Evolutionary conservation across 2,797 vertebrate species (phyloP), one percentile per base, ranked within the genome.

Genomic region (Microhierax caerulescens): DNA sequence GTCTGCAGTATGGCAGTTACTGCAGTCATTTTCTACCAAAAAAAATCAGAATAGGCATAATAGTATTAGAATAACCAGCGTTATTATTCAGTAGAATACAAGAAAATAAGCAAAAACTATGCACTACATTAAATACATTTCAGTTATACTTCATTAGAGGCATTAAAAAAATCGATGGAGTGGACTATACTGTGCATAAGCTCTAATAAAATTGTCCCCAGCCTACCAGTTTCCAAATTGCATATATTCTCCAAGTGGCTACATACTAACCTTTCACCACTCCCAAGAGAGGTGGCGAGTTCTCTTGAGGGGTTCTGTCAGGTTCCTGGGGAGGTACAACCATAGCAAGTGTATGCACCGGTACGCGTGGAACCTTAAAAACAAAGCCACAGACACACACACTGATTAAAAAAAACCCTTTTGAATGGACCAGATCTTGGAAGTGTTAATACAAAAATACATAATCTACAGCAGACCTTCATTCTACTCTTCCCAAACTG

Each of bases 271-370:
- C 99, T 99, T 99, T 99, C 91, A 98, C 99, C 93, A 99, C 98
- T 97, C 99, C 98, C 68, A 99, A 98, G 92, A 99, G 98, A 89
- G 99, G 98, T 41, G 99, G 98, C 43, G 98, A 97, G 82, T 98
- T 99, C 97, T 99, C 99, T 97, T 99, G 99, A 83, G 99, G 99
- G 93, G 99, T 98, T 96, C 99, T 98, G 98, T 99, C 99, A 73
- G 99, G 99, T 98, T 99, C 99, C 97, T 99, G 99, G 93, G 99
- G 99, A 97, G 99, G 99, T 92, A 99, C 99, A 97, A 99, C 99
- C 99, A 99, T 99, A 94, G 99, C 99, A 79, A 99, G 99, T 37
- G 99, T 99, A 97, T 99, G 99, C 98, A 99, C 98, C 95, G 99
- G 99, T 97, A 99, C 99, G 98, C 99, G 99, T 98, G 99, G 99